phyloP scores from a whole-genome alignment of 2,113 vertebrate species.

The Myrmecobius fasciatus region DNA sequence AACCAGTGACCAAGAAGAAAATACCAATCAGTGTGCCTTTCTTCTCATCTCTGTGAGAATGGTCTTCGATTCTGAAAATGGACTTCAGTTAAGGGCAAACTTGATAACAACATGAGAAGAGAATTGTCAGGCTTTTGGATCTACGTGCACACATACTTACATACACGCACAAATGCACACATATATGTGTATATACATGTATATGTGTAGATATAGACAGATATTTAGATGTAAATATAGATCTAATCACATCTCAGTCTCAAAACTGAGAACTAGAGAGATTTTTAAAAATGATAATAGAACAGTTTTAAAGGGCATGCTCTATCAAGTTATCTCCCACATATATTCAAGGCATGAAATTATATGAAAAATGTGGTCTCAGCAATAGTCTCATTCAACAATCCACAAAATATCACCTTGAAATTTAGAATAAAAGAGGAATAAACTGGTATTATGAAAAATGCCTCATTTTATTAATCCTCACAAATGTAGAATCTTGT shows the following conservation, averaged over 20 bases:
- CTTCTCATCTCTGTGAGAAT: too few species aligned
- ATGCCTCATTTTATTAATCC: background rate
- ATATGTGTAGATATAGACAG: too few species aligned
- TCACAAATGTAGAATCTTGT: background rate
- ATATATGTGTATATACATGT: too few species aligned
- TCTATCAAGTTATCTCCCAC: background rate
- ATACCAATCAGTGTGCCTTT: background rate
- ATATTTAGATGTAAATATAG: too few species aligned
- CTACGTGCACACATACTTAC: too few species aligned
- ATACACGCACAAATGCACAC: too few species aligned
- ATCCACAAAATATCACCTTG: background rate
- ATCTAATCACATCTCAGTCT: background rate
- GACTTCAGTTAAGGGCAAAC: background rate
- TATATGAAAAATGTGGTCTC: background rate
- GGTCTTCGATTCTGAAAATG: background rate
- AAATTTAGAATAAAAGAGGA: background rate
- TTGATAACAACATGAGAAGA: background rate
- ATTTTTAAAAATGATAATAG: background rate
- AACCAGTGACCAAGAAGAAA: background rate
- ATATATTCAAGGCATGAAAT: background rate
- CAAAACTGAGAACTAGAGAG: background rate
- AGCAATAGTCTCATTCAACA: background rate
- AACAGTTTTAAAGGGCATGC: background rate
- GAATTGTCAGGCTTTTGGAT: background rate
- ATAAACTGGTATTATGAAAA: background rate